phyloP scores from a whole-genome alignment of 2,113 vertebrate species.

The Calonectris borealis region DNA sequence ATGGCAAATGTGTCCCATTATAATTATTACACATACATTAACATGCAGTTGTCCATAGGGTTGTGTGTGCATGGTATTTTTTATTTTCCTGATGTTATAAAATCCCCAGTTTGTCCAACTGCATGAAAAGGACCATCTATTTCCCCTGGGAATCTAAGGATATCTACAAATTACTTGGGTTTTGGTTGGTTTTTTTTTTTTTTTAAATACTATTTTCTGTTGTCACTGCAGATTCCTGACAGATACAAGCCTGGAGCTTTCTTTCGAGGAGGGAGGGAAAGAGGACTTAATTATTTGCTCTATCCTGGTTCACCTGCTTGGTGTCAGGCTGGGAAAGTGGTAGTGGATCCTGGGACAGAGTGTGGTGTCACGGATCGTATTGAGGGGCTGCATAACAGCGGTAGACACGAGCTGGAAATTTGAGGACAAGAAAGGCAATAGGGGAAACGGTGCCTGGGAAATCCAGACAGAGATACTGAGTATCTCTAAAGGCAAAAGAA shows the following conservation, averaged over 20 bases:
- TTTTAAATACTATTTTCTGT: not conserved
- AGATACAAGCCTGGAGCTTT: not conserved
- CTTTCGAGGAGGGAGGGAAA: not conserved
- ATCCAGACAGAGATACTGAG: not conserved
- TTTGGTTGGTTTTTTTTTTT: not conserved
- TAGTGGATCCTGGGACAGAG: fast-evolving
- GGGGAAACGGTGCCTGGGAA: not conserved
- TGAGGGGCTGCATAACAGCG: fast-evolving
- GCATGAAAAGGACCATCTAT: not conserved
- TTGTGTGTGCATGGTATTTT: not conserved
- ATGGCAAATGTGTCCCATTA: not conserved
- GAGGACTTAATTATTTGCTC: not conserved
- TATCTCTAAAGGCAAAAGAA: not conserved
- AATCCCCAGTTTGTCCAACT: not conserved
- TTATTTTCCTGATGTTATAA: not conserved
- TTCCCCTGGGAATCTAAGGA: not conserved
- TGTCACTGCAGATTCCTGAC: not conserved
- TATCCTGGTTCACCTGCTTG: not conserved
- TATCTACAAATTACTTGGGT: not conserved
- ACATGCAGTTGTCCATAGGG: not conserved
- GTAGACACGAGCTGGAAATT: not conserved
- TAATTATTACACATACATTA: not conserved
- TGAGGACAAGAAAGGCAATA: not conserved
- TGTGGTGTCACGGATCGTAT: fast-evolving
- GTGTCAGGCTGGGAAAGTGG: not conserved